Percentiles rank a stretch among this genome's conserved stretches.
Evolutionary conservation across 2,888 invertebrate species (phyloP).

Genomic region (Operophtera brumata): DNA sequence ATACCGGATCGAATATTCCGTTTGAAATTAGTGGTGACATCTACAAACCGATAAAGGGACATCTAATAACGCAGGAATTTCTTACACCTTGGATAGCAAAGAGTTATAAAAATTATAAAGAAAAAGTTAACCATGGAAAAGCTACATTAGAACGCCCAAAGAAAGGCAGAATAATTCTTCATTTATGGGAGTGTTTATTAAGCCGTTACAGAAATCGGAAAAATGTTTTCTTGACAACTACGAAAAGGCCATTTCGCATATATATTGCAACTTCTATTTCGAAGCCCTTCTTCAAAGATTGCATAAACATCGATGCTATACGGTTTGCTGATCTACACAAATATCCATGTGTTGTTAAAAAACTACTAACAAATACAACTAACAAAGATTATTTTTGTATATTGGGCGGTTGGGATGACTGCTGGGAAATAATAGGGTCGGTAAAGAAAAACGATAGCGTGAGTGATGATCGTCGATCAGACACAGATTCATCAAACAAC

Average conservation of each 20-base stretch:
- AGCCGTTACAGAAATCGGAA: constrained; percentile 59
- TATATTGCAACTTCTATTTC: constrained; percentile 59
- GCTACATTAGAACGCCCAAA: constrained; percentile 48
- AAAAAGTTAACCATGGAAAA: constrained; percentile 49
- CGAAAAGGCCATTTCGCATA: constrained; percentile 56
- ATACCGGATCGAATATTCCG: neutral
- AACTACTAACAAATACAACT: constrained; percentile 58
- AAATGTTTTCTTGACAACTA: constrained; percentile 62
- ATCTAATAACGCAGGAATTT: constrained; percentile 26
- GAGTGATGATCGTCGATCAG: neutral
- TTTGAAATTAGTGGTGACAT: constrained; percentile 22
- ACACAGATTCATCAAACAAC: constrained; percentile 7
- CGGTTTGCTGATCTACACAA: constrained; percentile 55
- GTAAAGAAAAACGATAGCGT: constrained; percentile 46
- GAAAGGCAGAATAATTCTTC: constrained; percentile 17
- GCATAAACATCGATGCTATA: constrained; percentile 64
- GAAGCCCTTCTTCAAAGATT: constrained; percentile 53
- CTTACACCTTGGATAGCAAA: constrained; percentile 62
- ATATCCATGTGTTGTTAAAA: constrained; percentile 64
- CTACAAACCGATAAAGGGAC: constrained; percentile 15
- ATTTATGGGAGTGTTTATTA: constrained; percentile 61
- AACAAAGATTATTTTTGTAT: constrained; percentile 66
- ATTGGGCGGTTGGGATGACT: constrained; percentile 59
- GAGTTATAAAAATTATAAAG: constrained; percentile 61
- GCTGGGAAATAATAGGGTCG: constrained; percentile 71